A percentile compares a stretch with the other conserved stretches of the same genome.
Conservation (phyloP, 2,888 invertebrate genomes). For the Chloromyia formosa region DNA sequence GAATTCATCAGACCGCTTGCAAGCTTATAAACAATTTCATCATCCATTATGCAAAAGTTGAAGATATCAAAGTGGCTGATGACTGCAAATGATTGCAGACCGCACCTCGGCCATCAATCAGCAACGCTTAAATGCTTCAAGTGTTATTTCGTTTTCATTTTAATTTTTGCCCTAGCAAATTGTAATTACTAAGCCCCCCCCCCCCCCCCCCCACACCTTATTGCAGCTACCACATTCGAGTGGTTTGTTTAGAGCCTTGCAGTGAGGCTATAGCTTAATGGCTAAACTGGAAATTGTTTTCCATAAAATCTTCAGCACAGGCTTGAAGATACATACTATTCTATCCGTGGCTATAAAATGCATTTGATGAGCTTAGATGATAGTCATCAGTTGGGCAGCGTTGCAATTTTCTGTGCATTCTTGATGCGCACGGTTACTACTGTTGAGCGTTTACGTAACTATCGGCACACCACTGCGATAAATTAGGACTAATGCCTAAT, state of each 20-base stretch:
- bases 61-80: conserved; percentile 41
- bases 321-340: background rate
- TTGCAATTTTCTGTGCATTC: too few relatives aligned
- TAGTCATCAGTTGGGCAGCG: conserved; percentile 13
- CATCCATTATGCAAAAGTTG: conserved; percentile 40
- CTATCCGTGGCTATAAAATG: background rate
- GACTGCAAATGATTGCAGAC: conserved; percentile 39
- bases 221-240: too few relatives aligned
- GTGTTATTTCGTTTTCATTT: conserved; percentile 39
- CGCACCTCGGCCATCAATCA: conserved; percentile 43
- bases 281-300: conserved; percentile 43
- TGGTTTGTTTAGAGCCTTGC: background rate
- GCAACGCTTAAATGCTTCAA: conserved; percentile 40
- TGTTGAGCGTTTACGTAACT: too few relatives aligned
- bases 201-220: too few relatives aligned
- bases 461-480: too few relatives aligned
- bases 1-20: background rate
- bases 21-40: conserved; percentile 11
- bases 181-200: conserved; percentile 42
- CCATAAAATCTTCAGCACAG: conserved; percentile 30
- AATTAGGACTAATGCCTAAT: too few relatives aligned
- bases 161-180: conserved; percentile 20
- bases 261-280: conserved; percentile 26
- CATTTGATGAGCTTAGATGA: conserved; percentile 32
- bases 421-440: too few relatives aligned